These are phyloP conservation scores for Drosophila monieri DNA, from an alignment of 2,888 invertebrate genomes.

Conservation along the genomic window DNA sequence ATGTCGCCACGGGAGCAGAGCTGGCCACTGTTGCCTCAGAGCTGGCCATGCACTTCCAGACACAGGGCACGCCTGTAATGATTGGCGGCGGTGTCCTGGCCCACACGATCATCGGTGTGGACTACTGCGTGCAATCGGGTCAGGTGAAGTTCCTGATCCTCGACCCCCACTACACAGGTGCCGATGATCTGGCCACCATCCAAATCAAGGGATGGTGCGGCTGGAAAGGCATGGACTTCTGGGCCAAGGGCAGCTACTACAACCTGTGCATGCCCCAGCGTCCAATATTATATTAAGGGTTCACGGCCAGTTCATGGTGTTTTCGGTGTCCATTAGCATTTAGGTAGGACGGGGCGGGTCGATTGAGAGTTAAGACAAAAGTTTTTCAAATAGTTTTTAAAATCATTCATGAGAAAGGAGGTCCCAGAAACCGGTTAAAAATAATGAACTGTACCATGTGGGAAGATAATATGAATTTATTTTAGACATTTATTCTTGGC, in stretches of 20 bases:
- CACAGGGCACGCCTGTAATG: slow-evolving; percentile 98
- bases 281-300: slow-evolving; percentile 80
- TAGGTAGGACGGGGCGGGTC: slow-evolving; percentile 19
- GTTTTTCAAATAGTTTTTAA: background rate
- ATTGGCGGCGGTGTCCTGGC: slow-evolving; percentile 99
- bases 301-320: background rate
- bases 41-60: slow-evolving; percentile 94
- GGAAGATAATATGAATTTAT: slow-evolving; percentile 6
- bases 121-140: slow-evolving; percentile 91
- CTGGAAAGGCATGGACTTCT: slow-evolving; percentile 97
- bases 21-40: slow-evolving; percentile 91
- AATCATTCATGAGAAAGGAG: background rate
- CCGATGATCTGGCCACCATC: slow-evolving; percentile 90
- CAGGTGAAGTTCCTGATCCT: slow-evolving; percentile 96
- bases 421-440: background rate
- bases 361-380: background rate
- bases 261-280: slow-evolving; percentile 96
- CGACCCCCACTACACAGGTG: slow-evolving; percentile 98
- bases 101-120: slow-evolving; percentile 98
- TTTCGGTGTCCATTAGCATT: slow-evolving; percentile 32
- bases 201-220: slow-evolving; percentile 97
- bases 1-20: slow-evolving; percentile 94
- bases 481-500: slow-evolving; percentile 1
- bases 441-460: background rate
- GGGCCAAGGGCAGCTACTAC: slow-evolving; percentile 97